Evolutionary conservation across 2,113 vertebrate genomes (phyloP).

Genomic region (Nasalis larvatus): DNA sequence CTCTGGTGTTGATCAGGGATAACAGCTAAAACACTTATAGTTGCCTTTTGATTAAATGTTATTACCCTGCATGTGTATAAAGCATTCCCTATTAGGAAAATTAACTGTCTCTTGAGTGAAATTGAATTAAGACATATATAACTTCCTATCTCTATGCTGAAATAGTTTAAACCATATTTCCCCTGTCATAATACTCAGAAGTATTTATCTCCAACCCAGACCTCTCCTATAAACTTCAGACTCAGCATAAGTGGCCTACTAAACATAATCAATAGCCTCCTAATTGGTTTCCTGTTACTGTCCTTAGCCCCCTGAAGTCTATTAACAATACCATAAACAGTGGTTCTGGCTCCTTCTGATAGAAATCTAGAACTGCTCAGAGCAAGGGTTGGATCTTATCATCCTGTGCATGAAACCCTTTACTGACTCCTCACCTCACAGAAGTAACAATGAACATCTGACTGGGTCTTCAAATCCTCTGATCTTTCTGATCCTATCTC

Average conservation of each 20-base stretch:
- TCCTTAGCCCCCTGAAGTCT: background rate
- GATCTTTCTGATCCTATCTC: background rate
- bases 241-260: background rate
- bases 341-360: background rate
- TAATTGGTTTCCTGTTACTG: background rate
- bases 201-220: background rate
- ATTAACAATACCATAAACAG: background rate
- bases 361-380: background rate
- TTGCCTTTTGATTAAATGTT: background rate
- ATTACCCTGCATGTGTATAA: background rate
- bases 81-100: background rate
- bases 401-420: background rate
- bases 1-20: background rate
- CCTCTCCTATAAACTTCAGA: background rate
- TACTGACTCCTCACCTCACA: background rate
- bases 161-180: background rate
- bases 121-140: background rate
- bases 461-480: background rate
- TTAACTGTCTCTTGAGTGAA: background rate
- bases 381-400: background rate
- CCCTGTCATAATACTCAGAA: background rate
- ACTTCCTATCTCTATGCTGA: background rate
- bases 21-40: background rate
- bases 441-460: background rate
- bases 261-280: background rate